A percentile compares a stretch with the other conserved stretches of the same genome.
These are phyloP conservation scores for Beroe ovata DNA, from an alignment of 37 sponge, comb jelly and placozoan species.

Conservation along the genomic window DNA sequence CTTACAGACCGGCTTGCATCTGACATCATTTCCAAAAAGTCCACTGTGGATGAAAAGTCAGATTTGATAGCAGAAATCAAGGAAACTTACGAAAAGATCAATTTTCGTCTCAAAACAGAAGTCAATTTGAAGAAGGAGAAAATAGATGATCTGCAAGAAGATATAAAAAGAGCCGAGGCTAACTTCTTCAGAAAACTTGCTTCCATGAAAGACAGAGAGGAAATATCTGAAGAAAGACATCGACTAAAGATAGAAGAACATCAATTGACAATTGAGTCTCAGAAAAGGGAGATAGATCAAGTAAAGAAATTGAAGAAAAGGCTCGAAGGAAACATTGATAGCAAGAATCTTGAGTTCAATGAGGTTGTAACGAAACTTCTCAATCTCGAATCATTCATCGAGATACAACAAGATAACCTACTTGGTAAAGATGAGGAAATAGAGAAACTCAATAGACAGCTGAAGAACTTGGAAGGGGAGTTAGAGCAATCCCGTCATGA, in stretches of 20 bases:
- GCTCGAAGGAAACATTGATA: constrained; percentile 11
- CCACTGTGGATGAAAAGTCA: constrained; percentile 6
- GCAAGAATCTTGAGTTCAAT: constrained; percentile 52
- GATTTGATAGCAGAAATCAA: constrained; percentile 12
- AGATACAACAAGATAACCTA: constrained; percentile 51
- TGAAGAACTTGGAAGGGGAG: constrained; percentile 32
- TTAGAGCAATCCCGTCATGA: constrained; percentile 35
- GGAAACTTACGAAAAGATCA: neutral
- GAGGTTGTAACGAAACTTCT: constrained; percentile 54
- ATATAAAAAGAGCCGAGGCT: neutral
- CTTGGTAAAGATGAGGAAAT: constrained; percentile 42
- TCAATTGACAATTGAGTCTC: constrained; percentile 2
- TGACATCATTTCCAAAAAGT: constrained; percentile 14
- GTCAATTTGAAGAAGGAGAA: constrained; percentile 34
- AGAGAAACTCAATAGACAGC: constrained; percentile 1
- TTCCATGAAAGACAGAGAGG: constrained; percentile 6
- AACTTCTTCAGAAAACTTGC: constrained; percentile 40
- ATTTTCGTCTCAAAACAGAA: constrained; percentile 9
- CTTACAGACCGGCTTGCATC: constrained; percentile 32
- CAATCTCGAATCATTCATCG: constrained; percentile 37
- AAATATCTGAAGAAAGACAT: neutral
- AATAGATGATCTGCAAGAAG: constrained; percentile 34
- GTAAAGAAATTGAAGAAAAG: neutral
- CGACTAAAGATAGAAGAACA: constrained; percentile 7
- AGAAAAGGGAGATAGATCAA: constrained; percentile 22